Conservation (phyloP, 2,797 vertebrate genomes). For the Triplophysa bombifrons region DNA sequence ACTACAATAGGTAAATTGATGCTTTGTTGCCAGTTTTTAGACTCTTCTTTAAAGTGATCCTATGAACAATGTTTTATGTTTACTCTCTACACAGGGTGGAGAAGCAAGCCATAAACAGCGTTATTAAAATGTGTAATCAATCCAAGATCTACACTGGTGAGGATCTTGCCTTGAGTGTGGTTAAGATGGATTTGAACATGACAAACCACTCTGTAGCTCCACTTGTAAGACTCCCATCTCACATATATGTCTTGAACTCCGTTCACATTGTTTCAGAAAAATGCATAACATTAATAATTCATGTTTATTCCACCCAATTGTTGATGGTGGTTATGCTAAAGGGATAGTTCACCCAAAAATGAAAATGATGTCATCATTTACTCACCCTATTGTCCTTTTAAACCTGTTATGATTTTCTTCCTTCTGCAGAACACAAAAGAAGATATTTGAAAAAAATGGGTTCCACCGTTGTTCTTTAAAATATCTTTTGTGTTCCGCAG, state of each 20-base stretch:
- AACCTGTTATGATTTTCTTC: too few species aligned
- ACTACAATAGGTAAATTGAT: slow-evolving; percentile 4
- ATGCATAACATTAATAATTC: too few species aligned
- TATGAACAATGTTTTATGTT: background rate
- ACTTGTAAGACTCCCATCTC: background rate
- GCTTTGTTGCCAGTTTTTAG: background rate
- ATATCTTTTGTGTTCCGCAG: too few species aligned
- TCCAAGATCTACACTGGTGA: accelerated
- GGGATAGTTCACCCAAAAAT: too few species aligned
- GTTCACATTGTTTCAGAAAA: background rate
- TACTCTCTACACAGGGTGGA: background rate
- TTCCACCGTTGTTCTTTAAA: too few species aligned
- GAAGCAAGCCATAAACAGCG: background rate
- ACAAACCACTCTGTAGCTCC: background rate
- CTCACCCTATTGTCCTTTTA: too few species aligned
- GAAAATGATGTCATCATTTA: too few species aligned
- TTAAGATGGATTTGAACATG: background rate
- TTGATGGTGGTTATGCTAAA: too few species aligned
- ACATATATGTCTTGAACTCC: background rate
- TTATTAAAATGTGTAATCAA: background rate
- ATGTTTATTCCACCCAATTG: too few species aligned
- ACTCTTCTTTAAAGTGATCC: background rate
- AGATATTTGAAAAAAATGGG: too few species aligned
- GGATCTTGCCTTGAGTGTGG: background rate
- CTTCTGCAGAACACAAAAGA: too few species aligned